These are phyloP conservation scores for Nyctibius grandis DNA, from an alignment of 2,797 vertebrate genomes.

Conservation along the genomic window DNA sequence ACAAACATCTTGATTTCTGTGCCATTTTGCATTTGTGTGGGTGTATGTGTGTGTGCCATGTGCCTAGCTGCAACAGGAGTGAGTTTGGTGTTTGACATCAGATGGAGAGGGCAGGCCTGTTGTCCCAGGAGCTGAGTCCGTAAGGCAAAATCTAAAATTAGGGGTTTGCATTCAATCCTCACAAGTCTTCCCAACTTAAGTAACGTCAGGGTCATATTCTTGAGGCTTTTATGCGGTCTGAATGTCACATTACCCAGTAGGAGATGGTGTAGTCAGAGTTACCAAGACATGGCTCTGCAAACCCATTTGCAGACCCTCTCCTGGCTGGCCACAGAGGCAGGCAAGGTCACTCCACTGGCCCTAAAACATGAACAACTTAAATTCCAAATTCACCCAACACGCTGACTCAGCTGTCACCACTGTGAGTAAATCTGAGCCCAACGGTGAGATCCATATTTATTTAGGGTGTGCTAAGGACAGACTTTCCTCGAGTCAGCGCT, in stretches of 20 bases:
- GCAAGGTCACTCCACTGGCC: neutral
- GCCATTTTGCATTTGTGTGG: neutral
- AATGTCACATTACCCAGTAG: neutral
- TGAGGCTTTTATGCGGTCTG: neutral
- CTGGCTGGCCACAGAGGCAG: neutral
- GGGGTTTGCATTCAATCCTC: neutral
- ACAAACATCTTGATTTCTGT: neutral
- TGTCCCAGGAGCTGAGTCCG: neutral
- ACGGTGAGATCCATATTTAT: neutral
- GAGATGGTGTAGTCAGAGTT: neutral
- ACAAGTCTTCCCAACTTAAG: neutral
- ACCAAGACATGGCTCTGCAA: neutral
- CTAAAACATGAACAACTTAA: neutral
- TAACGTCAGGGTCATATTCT: neutral
- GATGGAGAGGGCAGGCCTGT: neutral
- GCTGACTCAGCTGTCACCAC: neutral
- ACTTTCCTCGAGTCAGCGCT: neutral
- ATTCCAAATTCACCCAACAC: rapidly evolving
- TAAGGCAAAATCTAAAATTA: neutral
- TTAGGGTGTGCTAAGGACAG: neutral
- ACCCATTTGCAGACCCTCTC: neutral
- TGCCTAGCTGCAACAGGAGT: neutral
- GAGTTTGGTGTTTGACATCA: neutral
- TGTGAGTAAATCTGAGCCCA: neutral
- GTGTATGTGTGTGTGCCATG: neutral